Base-by-base conservation (phyloP, 2,113 vertebrate genomes). In the Grammomys surdaster region DNA sequence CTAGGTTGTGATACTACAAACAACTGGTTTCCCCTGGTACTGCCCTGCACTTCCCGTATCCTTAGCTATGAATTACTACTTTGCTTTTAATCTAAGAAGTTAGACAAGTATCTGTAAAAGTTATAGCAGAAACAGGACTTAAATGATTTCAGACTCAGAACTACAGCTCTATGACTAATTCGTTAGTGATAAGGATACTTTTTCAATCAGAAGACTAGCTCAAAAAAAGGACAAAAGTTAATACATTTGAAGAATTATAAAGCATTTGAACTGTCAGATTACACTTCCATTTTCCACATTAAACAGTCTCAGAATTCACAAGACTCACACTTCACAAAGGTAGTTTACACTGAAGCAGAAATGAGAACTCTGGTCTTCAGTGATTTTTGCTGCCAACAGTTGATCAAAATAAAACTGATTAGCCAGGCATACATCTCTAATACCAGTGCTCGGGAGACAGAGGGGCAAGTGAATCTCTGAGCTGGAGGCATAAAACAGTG, bases 401-500 rank as follows among this genome's bases (percentile, higher is more conserved):
- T 96, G 33, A 90, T 77, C 84, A 80, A 95, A 98, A 95, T 82
- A 96, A 70, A 94, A 80, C 12, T 69, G 67, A 69, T 65, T 28
- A 65, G 9, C 63, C 63, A 65, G 63, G 63, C 24, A 65, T 14
- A 69, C 31, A 16, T 69, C 31, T 69, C 31, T 33, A 69, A 14
- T 69, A 69, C 63, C 63, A 63, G 22, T 24, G 60, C 60, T 63
- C 60, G 28, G 63, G 63, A 65, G 26, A 65, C 63, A 63, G 60
- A 65, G 63, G 28, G 26, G 24, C 26, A 65, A 3, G 26, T 65
- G 26, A 65, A 11, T 28, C 26, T 28, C 63, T 65, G 63, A 65
- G 9, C 63, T 65, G 8, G 63, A 65, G 63, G 19, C 33, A 70
- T 14, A 88, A 26, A 86, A 24, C 46, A 19, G 26, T 43, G 31